These are phyloP conservation scores for Fragum fragum DNA, from an alignment of 2,888 invertebrate species.

Conservation along the genomic window DNA sequence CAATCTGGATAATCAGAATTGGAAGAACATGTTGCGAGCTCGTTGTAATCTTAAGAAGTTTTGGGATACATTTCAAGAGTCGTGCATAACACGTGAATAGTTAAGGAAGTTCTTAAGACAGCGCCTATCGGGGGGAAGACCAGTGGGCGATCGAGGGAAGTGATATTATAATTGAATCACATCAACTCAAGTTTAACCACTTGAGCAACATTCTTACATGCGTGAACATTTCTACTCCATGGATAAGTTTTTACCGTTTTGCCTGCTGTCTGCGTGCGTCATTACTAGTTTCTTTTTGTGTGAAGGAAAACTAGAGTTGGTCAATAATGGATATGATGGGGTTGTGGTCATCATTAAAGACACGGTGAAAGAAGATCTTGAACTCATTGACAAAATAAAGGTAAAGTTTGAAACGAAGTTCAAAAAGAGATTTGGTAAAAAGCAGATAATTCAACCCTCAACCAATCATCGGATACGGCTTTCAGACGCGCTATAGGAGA, in stretches of 20 bases:
- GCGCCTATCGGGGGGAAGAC: neutral
- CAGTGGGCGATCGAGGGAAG: slow-evolving; percentile 2
- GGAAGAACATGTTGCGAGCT: too few species aligned
- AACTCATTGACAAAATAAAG: slow-evolving; percentile 31
- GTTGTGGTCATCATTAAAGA: slow-evolving; percentile 31
- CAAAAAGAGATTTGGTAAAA: too few species aligned
- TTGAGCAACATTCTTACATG: neutral
- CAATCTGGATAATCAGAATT: too few species aligned
- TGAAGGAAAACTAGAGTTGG: neutral
- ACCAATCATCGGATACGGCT: too few species aligned
- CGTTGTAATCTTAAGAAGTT: too few species aligned
- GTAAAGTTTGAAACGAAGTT: too few species aligned
- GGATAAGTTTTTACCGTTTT: neutral
- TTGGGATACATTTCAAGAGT: too few species aligned
- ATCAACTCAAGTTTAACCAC: neutral
- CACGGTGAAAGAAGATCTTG: slow-evolving; percentile 18
- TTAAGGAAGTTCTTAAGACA: neutral
- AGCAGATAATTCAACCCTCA: too few species aligned
- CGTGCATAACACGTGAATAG: neutral
- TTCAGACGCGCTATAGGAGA: too few species aligned
- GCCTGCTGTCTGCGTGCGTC: neutral
- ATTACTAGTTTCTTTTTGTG: neutral
- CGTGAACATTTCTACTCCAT: neutral
- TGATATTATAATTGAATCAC: slow-evolving; percentile 20
- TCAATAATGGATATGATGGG: slow-evolving; percentile 32